Evolutionary conservation across 1,140 invertebrate genomes (phyloP), one percentile per base, ranked within the genome.

Genomic region (Thaumetopoea pityocampa): DNA sequence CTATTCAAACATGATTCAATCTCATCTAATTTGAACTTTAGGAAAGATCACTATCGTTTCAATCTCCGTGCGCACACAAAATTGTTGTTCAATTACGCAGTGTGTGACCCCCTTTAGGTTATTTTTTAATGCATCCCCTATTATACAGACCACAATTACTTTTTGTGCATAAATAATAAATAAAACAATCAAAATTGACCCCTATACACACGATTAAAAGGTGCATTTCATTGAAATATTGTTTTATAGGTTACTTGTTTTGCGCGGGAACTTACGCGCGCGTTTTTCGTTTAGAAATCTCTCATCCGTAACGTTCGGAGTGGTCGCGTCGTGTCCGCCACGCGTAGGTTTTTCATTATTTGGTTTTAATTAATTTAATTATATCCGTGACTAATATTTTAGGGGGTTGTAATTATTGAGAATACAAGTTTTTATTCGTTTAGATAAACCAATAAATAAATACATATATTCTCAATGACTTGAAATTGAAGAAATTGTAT

Each of bases 11-110:
- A 2, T 7, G 5, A 5, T n/a, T 5, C 22, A 23, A 36, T 26
- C 14, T 17, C 8, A 3, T 5, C 7, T n/a, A 34, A n/a, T 20
- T 8, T 23, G 7, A 9, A 17, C 28, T 30, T 41, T 41, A 12
- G n/a, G 22, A 26, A 41, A 43, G 51, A 59, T 61, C 42, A 66
- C 59, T 71, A 71, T 74, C 65, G 65, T 36, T 42, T 33, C 28
- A 30, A 59, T 44, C 44, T 58, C 53, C 56, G 36, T 67, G 46
- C 57, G 64, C 60, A 73, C 73, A 77, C 63, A 77, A 72, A 53
- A 71, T 69, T 56, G 52, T 51, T 45, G 57, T 67, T 58, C 61
- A 66, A 71, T 69, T 71, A 73, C 51, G 32, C 51, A 56, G 58
- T 62, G 54, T 66, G 58, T 56, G 51, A 72, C 64, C 66, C 67